phyloP scores from a whole-genome alignment of 2,888 invertebrate species.

The Heteropelma amictum region DNA sequence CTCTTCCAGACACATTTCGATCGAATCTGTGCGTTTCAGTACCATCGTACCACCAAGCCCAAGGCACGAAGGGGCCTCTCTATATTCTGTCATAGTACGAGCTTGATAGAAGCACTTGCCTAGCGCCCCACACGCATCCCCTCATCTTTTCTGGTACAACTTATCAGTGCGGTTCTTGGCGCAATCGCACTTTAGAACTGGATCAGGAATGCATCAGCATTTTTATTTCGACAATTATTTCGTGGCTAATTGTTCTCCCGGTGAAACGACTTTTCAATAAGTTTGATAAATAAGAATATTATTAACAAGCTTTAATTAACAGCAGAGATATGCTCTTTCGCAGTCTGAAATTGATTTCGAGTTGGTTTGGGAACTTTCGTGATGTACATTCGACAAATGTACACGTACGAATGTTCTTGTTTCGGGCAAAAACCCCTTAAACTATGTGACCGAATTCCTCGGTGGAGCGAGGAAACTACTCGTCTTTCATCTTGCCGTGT shows the following conservation, averaged over 20 bases:
- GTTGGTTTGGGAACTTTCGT: conserved; percentile 45
- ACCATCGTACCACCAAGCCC: conserved; percentile 38
- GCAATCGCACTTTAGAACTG: too few relatives aligned
- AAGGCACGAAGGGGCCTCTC: conserved; percentile 16
- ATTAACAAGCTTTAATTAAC: too few relatives aligned
- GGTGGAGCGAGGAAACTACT: conserved; percentile 48
- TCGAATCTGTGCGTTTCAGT: conserved; percentile 16
- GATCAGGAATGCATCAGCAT: too few relatives aligned
- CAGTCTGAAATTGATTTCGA: too few relatives aligned
- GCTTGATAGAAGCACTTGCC: conserved; percentile 23
- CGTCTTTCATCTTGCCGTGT: conserved; percentile 21
- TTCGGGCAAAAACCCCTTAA: conserved; percentile 48
- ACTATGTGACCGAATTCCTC: conserved; percentile 57
- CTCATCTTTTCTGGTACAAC: neutral
- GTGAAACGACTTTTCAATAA: too few relatives aligned
- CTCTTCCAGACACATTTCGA: conserved; percentile 8
- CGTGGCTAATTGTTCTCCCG: too few relatives aligned
- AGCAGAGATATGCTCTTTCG: too few relatives aligned
- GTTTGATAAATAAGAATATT: too few relatives aligned
- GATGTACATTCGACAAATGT: conserved; percentile 4
- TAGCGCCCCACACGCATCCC: neutral
- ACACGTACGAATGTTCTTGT: conserved; percentile 35
- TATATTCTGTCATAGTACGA: conserved; percentile 21
- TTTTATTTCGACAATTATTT: too few relatives aligned
- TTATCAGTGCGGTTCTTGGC: too few relatives aligned